A percentile compares a stretch with the other conserved stretches of the same genome.
Evolutionary conservation across 2,113 vertebrate species (phyloP).

Genomic region (Bos taurus): ARS-UCD2.0 NC_037337.1:69226501-69227000

Average conservation of each 20-base stretch:
- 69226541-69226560: neutral
- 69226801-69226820: neutral
- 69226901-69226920: neutral
- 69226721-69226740: conserved; percentile 23
- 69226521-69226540: neutral
- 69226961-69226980: neutral
- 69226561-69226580: conserved; percentile 8
- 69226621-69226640: neutral
- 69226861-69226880: neutral
- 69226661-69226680: neutral
- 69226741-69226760: neutral
- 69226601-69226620: neutral
- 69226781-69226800: neutral
- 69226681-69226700: neutral
- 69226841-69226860: neutral
- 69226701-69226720: neutral
- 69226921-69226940: neutral
- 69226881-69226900: neutral
- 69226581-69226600: neutral
- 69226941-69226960: neutral
- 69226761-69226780: neutral
- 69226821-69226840: neutral
- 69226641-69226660: neutral
- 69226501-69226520: conserved; percentile 35
- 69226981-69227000: neutral